Percentiles rank a stretch among this genome's conserved stretches.
These are phyloP conservation scores for Tinea semifulvella DNA, from an alignment of 2,888 invertebrate genomes.

Conservation along the genomic window DNA sequence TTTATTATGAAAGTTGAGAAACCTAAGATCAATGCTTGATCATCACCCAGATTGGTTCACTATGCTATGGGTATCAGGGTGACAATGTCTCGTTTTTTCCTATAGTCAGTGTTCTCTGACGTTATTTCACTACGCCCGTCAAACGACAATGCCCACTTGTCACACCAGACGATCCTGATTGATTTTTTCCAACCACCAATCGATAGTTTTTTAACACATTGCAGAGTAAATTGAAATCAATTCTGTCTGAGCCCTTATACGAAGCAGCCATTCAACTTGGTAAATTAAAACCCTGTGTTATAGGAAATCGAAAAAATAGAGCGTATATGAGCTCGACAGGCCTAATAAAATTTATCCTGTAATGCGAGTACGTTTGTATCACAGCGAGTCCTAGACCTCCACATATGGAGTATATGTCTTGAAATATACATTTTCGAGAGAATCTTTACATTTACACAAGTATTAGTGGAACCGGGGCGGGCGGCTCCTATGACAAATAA, in stretches of 20 bases:
- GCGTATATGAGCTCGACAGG: background rate
- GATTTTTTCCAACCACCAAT: slow-evolving; percentile 47
- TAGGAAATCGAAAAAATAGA: slow-evolving; percentile 26
- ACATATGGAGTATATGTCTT: no score
- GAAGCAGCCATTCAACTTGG: slow-evolving; percentile 28
- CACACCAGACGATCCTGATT: slow-evolving; percentile 56
- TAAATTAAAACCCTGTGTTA: slow-evolving; percentile 32
- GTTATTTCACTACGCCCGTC: slow-evolving; percentile 52
- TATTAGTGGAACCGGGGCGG: no score
- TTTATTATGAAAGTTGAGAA: background rate
- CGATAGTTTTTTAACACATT: slow-evolving; percentile 34
- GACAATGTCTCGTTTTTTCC: slow-evolving; percentile 42
- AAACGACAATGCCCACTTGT: slow-evolving; percentile 46
- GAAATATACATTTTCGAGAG: no score
- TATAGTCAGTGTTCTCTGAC: slow-evolving; percentile 43
- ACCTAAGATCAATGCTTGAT: slow-evolving; percentile 6
- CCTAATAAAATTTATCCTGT: no score
- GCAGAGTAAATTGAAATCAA: slow-evolving; percentile 50
- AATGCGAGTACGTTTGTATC: no score
- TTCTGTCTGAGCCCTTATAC: slow-evolving; percentile 29
- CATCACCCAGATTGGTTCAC: slow-evolving; percentile 23
- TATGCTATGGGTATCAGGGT: slow-evolving; percentile 37
- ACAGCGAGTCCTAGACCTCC: no score
- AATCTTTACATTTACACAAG: no score
- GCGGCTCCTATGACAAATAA: no score